Conservation (phyloP, 2,888 invertebrate genomes). For the Drosophila phalerata region DNA sequence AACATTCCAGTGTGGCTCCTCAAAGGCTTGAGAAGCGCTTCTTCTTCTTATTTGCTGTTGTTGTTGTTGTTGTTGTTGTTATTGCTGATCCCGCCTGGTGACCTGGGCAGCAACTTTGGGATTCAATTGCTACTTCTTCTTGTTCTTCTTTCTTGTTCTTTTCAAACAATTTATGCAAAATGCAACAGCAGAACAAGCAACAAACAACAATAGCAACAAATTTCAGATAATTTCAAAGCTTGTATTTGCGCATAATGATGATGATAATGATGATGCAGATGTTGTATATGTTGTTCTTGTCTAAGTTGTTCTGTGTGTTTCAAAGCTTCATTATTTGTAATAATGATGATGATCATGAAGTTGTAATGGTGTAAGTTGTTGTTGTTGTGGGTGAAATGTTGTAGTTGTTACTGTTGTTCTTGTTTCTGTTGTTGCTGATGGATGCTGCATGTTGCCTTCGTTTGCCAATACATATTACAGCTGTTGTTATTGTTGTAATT, state of each 20-base stretch:
- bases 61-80: no score
- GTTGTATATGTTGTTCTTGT: conserved; percentile 23
- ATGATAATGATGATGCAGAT: conserved; percentile 13
- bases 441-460: conserved; percentile 47
- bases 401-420: conserved; percentile 27
- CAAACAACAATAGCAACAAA: conserved; percentile 33
- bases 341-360: conserved; percentile 7
- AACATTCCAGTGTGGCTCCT: conserved; percentile 84
- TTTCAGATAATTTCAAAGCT: conserved; percentile 10
- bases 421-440: conserved; percentile 30
- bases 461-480: conserved; percentile 53
- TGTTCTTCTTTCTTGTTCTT: conserved; percentile 7
- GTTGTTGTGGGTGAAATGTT: conserved; percentile 10
- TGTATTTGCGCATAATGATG: background rate
- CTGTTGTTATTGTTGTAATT: conserved; percentile 34
- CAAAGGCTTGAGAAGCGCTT: conserved; percentile 61
- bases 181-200: conserved; percentile 10
- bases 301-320: background rate
- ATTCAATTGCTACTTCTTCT: conserved; percentile 15
- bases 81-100: background rate
- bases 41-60: background rate
- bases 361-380: conserved; percentile 25
- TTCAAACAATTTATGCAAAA: conserved; percentile 5
- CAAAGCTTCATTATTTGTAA: background rate
- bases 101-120: conserved; percentile 14